A percentile compares a stretch with the other conserved stretches of the same genome.
Evolutionary conservation across 2,113 vertebrate genomes (phyloP).

Genomic region (Crotophaga sulcirostris): DNA sequence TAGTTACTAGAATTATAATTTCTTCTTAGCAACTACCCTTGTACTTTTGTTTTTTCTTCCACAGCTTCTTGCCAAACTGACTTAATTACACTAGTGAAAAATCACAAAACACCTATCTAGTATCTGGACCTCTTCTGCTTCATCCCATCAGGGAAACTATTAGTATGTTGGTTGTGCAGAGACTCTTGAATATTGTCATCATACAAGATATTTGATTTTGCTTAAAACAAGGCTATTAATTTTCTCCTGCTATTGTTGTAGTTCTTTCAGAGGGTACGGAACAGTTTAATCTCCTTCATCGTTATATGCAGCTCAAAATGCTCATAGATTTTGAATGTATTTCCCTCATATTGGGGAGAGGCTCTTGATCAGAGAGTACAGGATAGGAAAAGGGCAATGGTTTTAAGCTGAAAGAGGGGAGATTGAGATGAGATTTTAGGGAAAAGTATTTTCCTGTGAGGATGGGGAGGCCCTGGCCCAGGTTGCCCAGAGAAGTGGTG

Average conservation of each 20-base stretch:
- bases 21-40: neutral
- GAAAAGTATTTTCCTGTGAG: no score
- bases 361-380: no score
- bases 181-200: neutral
- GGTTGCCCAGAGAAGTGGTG: no score
- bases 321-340: neutral
- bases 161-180: neutral
- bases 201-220: neutral
- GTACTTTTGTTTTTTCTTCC: neutral
- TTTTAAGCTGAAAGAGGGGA: no score
- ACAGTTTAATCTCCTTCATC: neutral
- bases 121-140: neutral
- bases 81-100: neutral
- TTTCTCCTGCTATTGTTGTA: neutral
- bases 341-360: neutral
- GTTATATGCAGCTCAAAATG: neutral
- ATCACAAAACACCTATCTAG: neutral
- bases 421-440: no score
- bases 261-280: neutral
- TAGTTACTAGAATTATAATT: neutral
- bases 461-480: no score
- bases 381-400: no score
- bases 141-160: neutral
- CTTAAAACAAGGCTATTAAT: neutral
- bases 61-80: neutral